Conservation (phyloP, 1,140 invertebrate species). For the Ganaspis sp. region DNA sequence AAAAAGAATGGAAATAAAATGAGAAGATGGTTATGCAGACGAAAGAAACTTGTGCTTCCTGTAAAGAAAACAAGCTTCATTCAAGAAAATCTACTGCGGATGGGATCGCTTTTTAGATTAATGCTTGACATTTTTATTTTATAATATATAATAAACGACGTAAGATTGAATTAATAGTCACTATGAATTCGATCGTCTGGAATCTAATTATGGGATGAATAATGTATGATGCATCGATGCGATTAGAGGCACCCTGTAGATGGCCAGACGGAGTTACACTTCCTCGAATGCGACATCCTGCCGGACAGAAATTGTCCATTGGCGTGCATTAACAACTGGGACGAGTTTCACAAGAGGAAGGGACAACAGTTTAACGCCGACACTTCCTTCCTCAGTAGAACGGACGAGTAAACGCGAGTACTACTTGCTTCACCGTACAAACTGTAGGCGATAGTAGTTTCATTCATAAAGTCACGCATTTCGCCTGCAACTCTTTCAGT, state of each 20-base stretch:
- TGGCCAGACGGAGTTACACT: constrained; percentile 59
- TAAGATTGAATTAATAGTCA: constrained; percentile 46
- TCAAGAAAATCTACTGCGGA: too few relatives aligned
- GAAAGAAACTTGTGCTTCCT: too few relatives aligned
- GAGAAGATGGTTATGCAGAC: too few relatives aligned
- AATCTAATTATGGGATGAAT: constrained; percentile 70
- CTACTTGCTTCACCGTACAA: constrained; percentile 60
- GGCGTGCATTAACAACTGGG: constrained; percentile 38
- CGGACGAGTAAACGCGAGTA: constrained; percentile 69
- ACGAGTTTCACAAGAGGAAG: constrained; percentile 46
- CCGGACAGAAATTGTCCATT: constrained; percentile 62
- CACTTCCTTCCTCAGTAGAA: constrained; percentile 71
- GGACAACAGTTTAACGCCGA: constrained; percentile 65
- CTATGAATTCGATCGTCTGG: constrained; percentile 49
- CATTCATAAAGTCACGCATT: constrained; percentile 73
- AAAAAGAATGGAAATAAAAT: too few relatives aligned
- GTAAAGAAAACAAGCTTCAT: too few relatives aligned
- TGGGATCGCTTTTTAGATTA: too few relatives aligned
- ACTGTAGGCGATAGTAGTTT: constrained; percentile 66
- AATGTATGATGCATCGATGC: constrained; percentile 65
- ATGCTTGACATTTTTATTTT: neutral
- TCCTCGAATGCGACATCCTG: constrained; percentile 71
- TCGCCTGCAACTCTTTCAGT: constrained; percentile 51
- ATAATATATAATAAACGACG: neutral
- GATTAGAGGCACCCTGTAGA: constrained; percentile 65